phyloP scores from a whole-genome alignment of 1,140 invertebrate species.

The Neodiprion pinetum region DNA sequence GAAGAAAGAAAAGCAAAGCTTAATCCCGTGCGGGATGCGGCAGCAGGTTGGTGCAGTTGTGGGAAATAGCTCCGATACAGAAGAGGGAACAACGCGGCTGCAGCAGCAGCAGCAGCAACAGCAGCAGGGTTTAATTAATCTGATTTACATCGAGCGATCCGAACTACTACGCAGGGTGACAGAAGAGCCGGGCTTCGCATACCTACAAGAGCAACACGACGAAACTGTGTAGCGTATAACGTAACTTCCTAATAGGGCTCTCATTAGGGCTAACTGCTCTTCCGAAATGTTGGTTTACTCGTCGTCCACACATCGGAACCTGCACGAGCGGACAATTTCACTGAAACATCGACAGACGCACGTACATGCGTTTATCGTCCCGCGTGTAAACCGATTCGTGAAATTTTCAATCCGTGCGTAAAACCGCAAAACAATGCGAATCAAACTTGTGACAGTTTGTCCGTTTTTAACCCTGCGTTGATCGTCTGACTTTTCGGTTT shows the following conservation, averaged over 20 bases:
- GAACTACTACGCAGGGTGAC: constrained; percentile 30
- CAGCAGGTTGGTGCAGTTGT: background rate
- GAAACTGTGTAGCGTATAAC: background rate
- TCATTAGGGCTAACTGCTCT: constrained; percentile 37
- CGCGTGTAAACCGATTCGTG: too few species aligned
- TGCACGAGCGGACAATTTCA: background rate
- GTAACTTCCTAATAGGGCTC: constrained; percentile 48
- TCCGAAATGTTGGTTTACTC: constrained; percentile 7
- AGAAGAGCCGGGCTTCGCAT: constrained; percentile 8
- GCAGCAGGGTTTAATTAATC: constrained; percentile 39
- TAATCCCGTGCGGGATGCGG: constrained; percentile 17
- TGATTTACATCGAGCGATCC: constrained; percentile 42
- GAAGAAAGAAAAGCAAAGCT: background rate
- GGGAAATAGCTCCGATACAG: too few species aligned
- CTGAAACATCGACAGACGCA: background rate
- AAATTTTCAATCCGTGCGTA: too few species aligned
- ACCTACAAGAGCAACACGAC: background rate
- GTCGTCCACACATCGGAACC: background rate
- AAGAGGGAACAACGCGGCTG: background rate
- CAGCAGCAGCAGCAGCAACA: background rate
- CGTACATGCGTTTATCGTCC: background rate
- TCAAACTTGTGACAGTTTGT: too few species aligned
- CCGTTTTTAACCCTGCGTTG: too few species aligned
- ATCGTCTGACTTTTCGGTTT: too few species aligned
- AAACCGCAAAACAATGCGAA: too few species aligned